A percentile compares a stretch with the other conserved stretches of the same genome.
phyloP scores from a whole-genome alignment of 2,797 vertebrate genomes.

The Scolopax bukidnonensis region DNA sequence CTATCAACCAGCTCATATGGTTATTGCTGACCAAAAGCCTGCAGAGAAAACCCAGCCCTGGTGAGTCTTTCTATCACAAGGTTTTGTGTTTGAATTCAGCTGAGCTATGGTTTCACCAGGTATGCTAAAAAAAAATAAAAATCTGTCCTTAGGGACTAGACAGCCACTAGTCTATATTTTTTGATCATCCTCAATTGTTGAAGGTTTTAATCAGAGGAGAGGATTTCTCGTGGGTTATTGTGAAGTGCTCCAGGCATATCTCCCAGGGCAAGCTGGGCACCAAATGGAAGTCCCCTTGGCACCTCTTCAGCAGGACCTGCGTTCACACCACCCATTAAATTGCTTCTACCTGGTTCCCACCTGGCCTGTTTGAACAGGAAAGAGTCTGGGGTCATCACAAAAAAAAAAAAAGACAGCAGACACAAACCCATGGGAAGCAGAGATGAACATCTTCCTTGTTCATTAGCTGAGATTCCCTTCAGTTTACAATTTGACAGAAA shows the following conservation, averaged over 20 bases:
- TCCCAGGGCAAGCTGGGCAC: background rate
- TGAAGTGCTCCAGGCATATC: background rate
- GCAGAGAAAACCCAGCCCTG: background rate
- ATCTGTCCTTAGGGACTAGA: no score
- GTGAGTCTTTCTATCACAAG: background rate
- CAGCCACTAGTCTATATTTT: background rate
- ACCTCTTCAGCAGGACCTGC: background rate
- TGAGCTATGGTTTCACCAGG: background rate
- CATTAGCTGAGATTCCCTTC: background rate
- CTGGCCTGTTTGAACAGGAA: background rate
- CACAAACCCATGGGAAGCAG: background rate
- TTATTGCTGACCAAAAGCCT: background rate
- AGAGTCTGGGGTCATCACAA: background rate
- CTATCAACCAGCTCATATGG: rapidly evolving
- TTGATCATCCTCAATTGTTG: no score
- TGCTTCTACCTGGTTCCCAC: background rate
- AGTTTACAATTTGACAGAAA: background rate
- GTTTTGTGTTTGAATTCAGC: background rate
- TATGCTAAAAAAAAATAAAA: background rate
- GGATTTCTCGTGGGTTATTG: background rate
- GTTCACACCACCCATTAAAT: background rate
- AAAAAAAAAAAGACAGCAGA: background rate
- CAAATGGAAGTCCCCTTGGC: background rate
- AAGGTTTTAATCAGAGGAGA: background rate
- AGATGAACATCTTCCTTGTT: background rate